These are phyloP conservation scores for Spatulosminthurus flaviceps DNA, from an alignment of 2,888 invertebrate genomes.

Conservation along the genomic window DNA sequence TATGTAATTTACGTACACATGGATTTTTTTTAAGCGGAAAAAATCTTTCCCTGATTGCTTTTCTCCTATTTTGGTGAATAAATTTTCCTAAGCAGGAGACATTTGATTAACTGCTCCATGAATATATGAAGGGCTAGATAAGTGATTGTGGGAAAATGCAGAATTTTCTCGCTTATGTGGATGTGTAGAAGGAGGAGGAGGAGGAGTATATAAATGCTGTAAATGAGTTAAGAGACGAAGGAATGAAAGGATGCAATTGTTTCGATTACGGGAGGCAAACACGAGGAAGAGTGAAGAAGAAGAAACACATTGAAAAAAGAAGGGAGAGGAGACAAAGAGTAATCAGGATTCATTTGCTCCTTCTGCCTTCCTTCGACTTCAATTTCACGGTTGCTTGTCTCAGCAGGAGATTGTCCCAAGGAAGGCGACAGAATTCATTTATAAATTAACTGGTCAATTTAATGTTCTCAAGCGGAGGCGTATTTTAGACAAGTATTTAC, in stretches of 20 bases:
- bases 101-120: too few species aligned
- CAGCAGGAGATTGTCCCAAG: neutral
- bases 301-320: neutral
- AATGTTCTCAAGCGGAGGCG: neutral
- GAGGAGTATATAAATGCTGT: too few species aligned
- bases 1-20: too few species aligned
- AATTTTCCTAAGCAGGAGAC: too few species aligned
- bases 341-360: constrained; percentile 4
- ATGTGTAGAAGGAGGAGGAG: too few species aligned
- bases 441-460: constrained; percentile 7
- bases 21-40: too few species aligned
- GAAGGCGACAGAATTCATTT: constrained; percentile 6
- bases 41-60: too few species aligned
- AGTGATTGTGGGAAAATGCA: too few species aligned
- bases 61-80: too few species aligned
- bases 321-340: neutral
- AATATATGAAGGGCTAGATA: too few species aligned
- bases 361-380: neutral
- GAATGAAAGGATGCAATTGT: neutral
- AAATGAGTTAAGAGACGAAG: neutral
- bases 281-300: neutral
- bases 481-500: neutral
- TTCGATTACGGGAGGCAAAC: neutral
- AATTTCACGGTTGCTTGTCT: constrained; percentile 2
- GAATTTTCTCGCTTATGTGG: too few species aligned